Conservation (phyloP, 2,888 invertebrate species). For the Caenorhabditis afra region DNA sequence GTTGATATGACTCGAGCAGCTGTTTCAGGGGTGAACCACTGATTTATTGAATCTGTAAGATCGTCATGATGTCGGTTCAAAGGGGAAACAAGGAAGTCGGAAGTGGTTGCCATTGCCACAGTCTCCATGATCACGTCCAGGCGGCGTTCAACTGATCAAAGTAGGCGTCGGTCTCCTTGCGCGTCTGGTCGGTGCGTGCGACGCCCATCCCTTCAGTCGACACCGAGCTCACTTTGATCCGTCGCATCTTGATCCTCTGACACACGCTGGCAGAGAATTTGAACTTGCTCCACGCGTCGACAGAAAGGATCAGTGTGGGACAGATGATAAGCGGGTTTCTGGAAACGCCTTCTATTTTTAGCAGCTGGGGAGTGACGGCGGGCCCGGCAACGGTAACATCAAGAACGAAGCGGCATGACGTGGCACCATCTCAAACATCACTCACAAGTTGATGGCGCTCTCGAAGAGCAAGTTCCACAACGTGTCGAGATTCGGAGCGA, state of each 20-base stretch:
- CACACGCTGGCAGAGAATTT: conserved; percentile 1
- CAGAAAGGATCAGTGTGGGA: conserved; percentile 29
- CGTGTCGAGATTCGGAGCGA: conserved; percentile 27
- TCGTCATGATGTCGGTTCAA: too few relatives aligned
- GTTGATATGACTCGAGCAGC: too few relatives aligned
- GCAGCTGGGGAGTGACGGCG: too few relatives aligned
- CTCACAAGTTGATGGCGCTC: conserved; percentile 36
- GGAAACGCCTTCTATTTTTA: conserved; percentile 1
- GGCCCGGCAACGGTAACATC: too few relatives aligned
- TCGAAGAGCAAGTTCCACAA: conserved; percentile 38
- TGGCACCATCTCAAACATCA: too few relatives aligned
- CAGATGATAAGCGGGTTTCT: conserved; percentile 50
- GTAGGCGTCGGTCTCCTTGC: conserved; percentile 41
- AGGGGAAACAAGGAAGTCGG: too few relatives aligned
- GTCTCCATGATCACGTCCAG: conserved; percentile 36
- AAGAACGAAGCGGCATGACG: too few relatives aligned
- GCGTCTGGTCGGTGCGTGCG: neutral
- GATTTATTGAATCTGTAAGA: too few relatives aligned
- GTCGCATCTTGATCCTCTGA: neutral
- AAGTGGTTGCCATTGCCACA: too few relatives aligned
- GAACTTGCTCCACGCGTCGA: conserved; percentile 28
- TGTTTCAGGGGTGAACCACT: too few relatives aligned
- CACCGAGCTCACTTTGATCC: conserved; percentile 29
- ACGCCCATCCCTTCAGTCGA: conserved; percentile 1
- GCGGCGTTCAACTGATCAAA: conserved; percentile 43